Percentiles rank a stretch among this genome's conserved stretches.
Evolutionary conservation across 1,140 invertebrate genomes (phyloP).

Genomic region (Phenacoccus solenopsis): DNA sequence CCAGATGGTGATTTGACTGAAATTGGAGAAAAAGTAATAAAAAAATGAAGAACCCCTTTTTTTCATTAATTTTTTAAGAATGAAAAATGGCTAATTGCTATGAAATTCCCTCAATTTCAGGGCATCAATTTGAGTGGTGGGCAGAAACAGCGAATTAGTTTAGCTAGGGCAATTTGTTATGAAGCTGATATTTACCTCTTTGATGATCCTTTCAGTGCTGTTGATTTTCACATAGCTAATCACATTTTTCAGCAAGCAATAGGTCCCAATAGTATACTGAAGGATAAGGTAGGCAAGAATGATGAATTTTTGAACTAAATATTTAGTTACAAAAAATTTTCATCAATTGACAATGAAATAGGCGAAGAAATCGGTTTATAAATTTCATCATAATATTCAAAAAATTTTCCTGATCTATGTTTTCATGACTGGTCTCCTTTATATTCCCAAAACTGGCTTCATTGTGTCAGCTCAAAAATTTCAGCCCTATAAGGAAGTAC

Average conservation of each 20-base stretch:
- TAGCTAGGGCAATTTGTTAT: constrained; percentile 80
- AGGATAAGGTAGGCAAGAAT: constrained; percentile 47
- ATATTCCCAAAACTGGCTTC: too few species aligned
- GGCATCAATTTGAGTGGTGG: constrained; percentile 94
- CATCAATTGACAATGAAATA: too few species aligned
- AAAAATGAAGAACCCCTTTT: background rate
- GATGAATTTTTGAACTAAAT: too few species aligned
- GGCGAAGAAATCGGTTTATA: too few species aligned
- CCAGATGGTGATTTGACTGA: constrained; percentile 81
- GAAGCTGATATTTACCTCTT: constrained; percentile 81
- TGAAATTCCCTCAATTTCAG: constrained; percentile 21
- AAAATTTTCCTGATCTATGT: too few species aligned
- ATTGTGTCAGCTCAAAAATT: too few species aligned
- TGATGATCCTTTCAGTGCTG: constrained; percentile 91
- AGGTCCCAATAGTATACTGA: constrained; percentile 63
- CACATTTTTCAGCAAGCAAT: constrained; percentile 89
- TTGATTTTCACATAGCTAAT: constrained; percentile 88
- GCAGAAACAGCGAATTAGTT: constrained; percentile 88
- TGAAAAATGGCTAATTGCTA: background rate
- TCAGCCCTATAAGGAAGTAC: too few species aligned
- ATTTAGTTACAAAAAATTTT: too few species aligned
- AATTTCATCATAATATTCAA: too few species aligned
- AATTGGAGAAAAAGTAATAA: constrained; percentile 80
- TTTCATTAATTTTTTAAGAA: too few species aligned
- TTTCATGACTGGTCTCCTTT: too few species aligned